Evolutionary conservation across 1,140 invertebrate genomes (phyloP).

Genomic region (Camponotus vicinus): DNA sequence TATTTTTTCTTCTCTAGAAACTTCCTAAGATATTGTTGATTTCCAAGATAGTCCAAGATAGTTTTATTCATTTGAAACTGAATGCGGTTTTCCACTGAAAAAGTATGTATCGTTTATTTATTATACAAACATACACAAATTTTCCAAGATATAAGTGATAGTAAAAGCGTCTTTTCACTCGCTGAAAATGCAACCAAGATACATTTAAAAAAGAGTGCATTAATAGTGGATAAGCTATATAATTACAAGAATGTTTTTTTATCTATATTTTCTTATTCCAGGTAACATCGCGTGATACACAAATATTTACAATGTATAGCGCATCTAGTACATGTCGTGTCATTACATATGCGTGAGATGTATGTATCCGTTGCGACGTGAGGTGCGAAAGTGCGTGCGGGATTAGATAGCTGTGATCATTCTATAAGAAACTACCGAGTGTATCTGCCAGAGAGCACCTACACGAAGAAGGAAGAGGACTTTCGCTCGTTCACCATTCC

Average conservation of each 20-base stretch:
- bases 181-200: not conserved
- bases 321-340: not conserved
- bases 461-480: conserved; percentile 53
- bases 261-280: conserved; percentile 25
- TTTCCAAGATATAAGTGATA: not conserved
- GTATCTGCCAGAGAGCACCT: not conserved
- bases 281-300: not conserved
- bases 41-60: not conserved
- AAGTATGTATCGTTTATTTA: not conserved
- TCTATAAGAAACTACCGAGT: conserved; percentile 9
- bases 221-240: not conserved
- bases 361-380: not conserved
- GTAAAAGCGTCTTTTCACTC: not conserved
- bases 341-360: conserved; percentile 26
- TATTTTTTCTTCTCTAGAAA: not conserved
- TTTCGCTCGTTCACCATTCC: conserved; percentile 46
- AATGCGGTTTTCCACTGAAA: not conserved
- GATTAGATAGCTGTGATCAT: conserved; percentile 17
- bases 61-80: not conserved
- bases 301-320: not conserved
- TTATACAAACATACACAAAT: not conserved
- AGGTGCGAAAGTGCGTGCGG: conserved; percentile 52
- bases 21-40: not conserved
- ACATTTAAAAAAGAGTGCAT: conserved; percentile 23
- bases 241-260: conserved; percentile 28